Evolutionary conservation across 2,797 vertebrate species (phyloP).

Genomic region (Intellagama lesueurii): DNA sequence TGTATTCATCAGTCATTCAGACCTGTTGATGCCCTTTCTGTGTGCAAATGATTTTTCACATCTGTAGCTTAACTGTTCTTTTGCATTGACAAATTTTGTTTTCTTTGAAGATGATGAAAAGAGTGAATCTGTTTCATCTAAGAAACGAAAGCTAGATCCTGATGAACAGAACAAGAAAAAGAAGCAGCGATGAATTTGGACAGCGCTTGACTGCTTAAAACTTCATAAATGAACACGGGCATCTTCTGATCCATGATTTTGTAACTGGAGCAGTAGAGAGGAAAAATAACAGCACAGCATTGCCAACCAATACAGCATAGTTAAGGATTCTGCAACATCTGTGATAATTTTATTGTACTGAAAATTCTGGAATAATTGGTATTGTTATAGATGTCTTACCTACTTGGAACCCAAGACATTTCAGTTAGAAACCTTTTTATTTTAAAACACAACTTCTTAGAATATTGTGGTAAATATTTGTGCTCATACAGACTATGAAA

Average conservation of each 20-base stretch:
- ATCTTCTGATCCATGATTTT: slow-evolving; percentile 49
- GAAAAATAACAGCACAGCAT: slow-evolving; percentile 43
- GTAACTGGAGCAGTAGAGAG: slow-evolving; percentile 50
- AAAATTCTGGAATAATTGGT: slow-evolving; percentile 62
- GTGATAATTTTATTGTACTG: slow-evolving; percentile 67
- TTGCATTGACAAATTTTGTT: slow-evolving; percentile 66
- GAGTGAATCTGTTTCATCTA: slow-evolving; percentile 77
- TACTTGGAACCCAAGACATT: slow-evolving; percentile 36
- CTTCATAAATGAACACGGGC: background rate
- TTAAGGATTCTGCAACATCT: slow-evolving; percentile 62
- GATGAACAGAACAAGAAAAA: slow-evolving; percentile 92
- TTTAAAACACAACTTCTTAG: slow-evolving; percentile 65
- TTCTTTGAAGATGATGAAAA: slow-evolving; percentile 86
- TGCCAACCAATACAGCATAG: slow-evolving; percentile 34
- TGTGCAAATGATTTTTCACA: background rate
- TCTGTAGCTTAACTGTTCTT: slow-evolving; percentile 35
- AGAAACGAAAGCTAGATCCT: slow-evolving; percentile 89
- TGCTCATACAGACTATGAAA: slow-evolving; percentile 63
- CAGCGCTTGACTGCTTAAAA: background rate
- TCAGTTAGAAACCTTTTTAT: slow-evolving; percentile 62
- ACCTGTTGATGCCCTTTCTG: background rate
- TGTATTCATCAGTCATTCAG: background rate
- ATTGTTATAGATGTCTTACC: slow-evolving; percentile 49
- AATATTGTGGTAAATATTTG: slow-evolving; percentile 59
- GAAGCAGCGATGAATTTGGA: slow-evolving; percentile 67